Conservation (phyloP, 53 echinoderm and acorn worm species). For the Pentamera pediparva region DNA sequence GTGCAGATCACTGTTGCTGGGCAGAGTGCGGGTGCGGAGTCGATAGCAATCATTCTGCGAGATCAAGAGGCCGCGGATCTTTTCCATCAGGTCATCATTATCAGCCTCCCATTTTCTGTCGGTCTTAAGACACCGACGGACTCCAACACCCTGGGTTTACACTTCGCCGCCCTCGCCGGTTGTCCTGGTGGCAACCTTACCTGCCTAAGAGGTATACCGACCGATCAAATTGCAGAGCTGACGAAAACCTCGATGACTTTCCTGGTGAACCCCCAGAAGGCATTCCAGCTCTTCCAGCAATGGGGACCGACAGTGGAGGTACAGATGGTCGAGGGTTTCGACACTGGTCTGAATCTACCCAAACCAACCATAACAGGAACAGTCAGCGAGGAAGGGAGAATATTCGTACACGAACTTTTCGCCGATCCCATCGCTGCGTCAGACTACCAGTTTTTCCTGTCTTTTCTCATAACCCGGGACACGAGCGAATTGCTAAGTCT, state of each 20-base stretch:
- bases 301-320: conserved; percentile 27
- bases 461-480: not conserved
- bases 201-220: not conserved
- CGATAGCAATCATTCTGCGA: conserved; percentile 16
- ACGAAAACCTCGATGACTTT: not conserved
- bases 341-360: not conserved
- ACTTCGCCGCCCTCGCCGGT: not conserved
- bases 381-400: conserved; percentile 11
- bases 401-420: conserved; percentile 27
- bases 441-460: not conserved
- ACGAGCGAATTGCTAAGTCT: not conserved
- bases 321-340: not conserved
- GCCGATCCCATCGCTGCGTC: not conserved
- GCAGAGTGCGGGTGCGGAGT: conserved; percentile 40
- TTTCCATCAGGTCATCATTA: conserved; percentile 9
- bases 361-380: conserved; percentile 21
- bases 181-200: conserved; percentile 2
- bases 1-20: conserved; percentile 32
- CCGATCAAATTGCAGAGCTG: conserved; percentile 14
- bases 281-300: conserved; percentile 16
- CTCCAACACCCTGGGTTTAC: not conserved
- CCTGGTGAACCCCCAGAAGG: not conserved
- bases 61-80: not conserved
- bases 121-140: conserved; percentile 23
- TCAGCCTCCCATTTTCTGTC: conserved; percentile 19